These are phyloP conservation scores for Aethes cnicana DNA, from an alignment of 2,888 invertebrate genomes.

Conservation along the genomic window DNA sequence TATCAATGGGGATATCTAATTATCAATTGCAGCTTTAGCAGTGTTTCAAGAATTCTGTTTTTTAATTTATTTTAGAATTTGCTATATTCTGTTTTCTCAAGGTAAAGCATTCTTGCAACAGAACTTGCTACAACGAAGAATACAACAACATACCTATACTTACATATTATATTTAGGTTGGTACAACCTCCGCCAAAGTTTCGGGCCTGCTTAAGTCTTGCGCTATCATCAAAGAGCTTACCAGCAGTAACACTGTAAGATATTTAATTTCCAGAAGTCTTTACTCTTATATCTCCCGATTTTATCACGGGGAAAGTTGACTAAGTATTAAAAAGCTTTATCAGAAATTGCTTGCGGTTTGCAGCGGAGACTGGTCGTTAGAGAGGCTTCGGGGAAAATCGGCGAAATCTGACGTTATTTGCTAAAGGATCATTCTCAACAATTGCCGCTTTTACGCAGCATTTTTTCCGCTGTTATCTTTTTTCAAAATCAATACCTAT, in stretches of 20 bases:
- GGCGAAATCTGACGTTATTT: too few species aligned
- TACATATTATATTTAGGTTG: conserved; percentile 41
- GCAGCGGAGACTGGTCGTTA: too few species aligned
- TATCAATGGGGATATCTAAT: too few species aligned
- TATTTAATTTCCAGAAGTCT: neutral
- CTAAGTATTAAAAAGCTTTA: neutral
- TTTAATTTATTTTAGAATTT: too few species aligned
- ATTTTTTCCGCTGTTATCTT: too few species aligned
- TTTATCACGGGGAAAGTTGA: neutral
- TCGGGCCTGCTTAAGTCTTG: conserved; percentile 3
- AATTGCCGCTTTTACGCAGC: too few species aligned
- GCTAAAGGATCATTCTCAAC: too few species aligned
- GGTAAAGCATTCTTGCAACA: conserved; percentile 40
- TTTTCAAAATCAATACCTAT: too few species aligned
- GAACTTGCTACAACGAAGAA: conserved; percentile 49
- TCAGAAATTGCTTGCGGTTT: neutral
- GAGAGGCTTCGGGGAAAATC: too few species aligned
- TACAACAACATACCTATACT: too few species aligned
- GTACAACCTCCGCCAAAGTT: conserved; percentile 27
- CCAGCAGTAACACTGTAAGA: conserved; percentile 33
- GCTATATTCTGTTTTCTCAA: conserved; percentile 45
- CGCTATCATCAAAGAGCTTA: conserved; percentile 37
- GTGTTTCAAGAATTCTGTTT: too few species aligned
- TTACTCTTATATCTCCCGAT: neutral
- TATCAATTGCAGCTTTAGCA: too few species aligned